These are phyloP conservation scores for Nephrotoma flavescens DNA, from an alignment of 2,888 invertebrate genomes.

Conservation along the genomic window DNA sequence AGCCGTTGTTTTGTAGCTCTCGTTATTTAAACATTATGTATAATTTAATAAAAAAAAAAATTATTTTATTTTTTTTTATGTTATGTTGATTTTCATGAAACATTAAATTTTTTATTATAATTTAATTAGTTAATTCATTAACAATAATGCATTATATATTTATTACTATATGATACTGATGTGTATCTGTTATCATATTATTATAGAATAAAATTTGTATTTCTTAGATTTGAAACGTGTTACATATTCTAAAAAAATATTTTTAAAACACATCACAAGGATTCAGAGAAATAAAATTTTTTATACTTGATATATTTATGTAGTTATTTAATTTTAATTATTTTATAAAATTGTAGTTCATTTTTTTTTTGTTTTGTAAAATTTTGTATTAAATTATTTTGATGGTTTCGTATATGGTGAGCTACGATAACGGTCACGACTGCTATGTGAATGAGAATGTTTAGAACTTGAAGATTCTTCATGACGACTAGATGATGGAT, in stretches of 20 bases:
- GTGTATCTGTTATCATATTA: neutral
- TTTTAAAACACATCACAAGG: neutral
- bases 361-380: neutral
- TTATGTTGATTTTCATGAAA: neutral
- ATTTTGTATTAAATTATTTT: neutral
- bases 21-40: neutral
- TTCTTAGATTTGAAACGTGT: neutral
- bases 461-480: conserved; percentile 12
- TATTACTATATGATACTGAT: neutral
- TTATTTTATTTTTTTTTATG: neutral
- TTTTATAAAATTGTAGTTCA: neutral
- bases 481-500: conserved; percentile 13
- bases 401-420: conserved; percentile 40
- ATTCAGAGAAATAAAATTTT: neutral
- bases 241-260: neutral
- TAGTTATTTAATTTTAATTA: neutral
- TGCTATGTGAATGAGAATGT: conserved; percentile 11
- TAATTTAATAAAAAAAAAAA: neutral
- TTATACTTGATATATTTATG: neutral
- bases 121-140: neutral
- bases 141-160: neutral
- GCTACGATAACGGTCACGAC: conserved; percentile 36
- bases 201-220: neutral
- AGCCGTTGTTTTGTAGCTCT: neutral
- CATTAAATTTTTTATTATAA: neutral